A percentile compares a stretch with the other conserved stretches of the same genome.
Conservation (phyloP, 2,113 vertebrate genomes). For the Gadus chalcogrammus region DNA sequence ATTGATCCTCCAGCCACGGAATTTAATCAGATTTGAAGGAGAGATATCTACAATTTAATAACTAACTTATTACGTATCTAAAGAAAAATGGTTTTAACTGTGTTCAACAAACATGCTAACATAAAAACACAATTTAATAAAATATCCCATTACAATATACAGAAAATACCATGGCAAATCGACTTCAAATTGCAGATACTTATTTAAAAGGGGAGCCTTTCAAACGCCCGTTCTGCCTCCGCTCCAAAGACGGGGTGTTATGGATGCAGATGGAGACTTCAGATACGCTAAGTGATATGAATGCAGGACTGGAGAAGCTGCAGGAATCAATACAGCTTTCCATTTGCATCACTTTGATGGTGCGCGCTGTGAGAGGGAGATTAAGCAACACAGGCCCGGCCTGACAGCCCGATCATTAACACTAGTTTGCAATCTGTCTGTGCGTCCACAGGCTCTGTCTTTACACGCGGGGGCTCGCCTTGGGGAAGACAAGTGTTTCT, state of each 20-base stretch:
- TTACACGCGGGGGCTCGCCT: slow-evolving; percentile 27
- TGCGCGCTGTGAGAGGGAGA: slow-evolving; percentile 50
- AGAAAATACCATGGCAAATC: no score
- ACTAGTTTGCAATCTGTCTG: slow-evolving; percentile 58
- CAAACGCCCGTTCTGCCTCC: slow-evolving; percentile 18
- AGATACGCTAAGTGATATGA: slow-evolving; percentile 31
- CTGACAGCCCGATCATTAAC: slow-evolving; percentile 65
- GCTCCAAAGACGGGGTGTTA: slow-evolving; percentile 13
- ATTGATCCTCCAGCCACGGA: slow-evolving; percentile 43
- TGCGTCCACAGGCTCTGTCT: slow-evolving; percentile 45
- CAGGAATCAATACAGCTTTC: slow-evolving; percentile 57
- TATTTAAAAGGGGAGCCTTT: not conserved
- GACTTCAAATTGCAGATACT: no score
- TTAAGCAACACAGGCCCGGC: slow-evolving; percentile 58
- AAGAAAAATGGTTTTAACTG: no score
- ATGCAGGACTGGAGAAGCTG: slow-evolving; percentile 36
- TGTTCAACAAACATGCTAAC: no score
- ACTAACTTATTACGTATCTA: no score
- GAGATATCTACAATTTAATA: slow-evolving; percentile 23
- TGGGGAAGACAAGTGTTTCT: slow-evolving; percentile 64
- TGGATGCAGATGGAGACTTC: slow-evolving; percentile 27
- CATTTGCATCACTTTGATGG: slow-evolving; percentile 67
- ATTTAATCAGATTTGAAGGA: not conserved
- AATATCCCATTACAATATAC: no score
- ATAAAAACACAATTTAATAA: no score